Conservation (phyloP, 1,140 invertebrate species). For the Anoplophora glabripennis region DNA sequence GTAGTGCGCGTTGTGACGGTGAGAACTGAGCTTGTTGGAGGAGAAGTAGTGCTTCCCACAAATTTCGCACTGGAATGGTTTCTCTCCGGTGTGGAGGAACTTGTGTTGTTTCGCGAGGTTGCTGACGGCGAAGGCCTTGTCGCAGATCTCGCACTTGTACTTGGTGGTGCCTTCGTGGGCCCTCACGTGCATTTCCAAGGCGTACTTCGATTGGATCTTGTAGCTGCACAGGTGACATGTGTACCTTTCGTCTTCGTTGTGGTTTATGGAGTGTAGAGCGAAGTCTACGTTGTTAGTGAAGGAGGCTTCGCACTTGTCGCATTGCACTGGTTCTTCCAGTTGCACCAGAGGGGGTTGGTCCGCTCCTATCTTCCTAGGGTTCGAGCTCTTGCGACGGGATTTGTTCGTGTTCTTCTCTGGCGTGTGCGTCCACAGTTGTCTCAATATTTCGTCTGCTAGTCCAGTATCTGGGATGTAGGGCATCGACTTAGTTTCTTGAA, state of each 20-base stretch:
- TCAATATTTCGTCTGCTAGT: too few species aligned
- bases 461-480: too few species aligned
- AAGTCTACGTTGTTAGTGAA: conserved; percentile 38
- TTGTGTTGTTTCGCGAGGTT: conserved; percentile 49
- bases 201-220: conserved; percentile 47
- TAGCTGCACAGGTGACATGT: conserved; percentile 49
- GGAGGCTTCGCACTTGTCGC: conserved; percentile 38
- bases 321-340: conserved; percentile 36
- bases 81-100: conserved; percentile 56
- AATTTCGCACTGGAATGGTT: conserved; percentile 60
- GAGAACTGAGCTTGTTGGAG: conserved; percentile 41
- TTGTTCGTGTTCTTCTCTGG: not conserved
- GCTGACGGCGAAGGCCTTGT: conserved; percentile 52
- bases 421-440: too few species aligned
- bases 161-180: conserved; percentile 49
- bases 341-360: conserved; percentile 55
- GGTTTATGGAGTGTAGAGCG: conserved; percentile 40
- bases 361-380: conserved; percentile 28
- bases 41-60: conserved; percentile 56
- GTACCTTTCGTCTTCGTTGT: conserved; percentile 42
- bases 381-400: conserved; percentile 8
- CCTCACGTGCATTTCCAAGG: conserved; percentile 45
- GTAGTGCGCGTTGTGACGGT: conserved; percentile 43
- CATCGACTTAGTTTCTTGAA: too few species aligned
- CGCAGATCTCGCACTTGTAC: conserved; percentile 54